Evolutionary conservation across 2,113 vertebrate species (phyloP).

Genomic region (Phylloscopus trochiloides): DNA sequence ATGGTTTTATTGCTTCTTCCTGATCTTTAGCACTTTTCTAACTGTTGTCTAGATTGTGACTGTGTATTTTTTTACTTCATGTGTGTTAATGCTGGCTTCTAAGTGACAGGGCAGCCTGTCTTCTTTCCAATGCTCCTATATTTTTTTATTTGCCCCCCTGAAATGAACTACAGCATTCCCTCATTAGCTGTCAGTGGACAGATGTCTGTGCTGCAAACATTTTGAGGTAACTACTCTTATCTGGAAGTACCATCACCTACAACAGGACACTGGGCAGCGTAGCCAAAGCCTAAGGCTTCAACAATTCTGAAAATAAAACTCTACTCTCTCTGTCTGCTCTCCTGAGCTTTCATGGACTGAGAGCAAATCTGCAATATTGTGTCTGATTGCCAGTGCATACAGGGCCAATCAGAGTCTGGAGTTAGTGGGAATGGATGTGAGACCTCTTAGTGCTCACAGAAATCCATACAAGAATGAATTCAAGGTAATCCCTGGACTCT

Average conservation of each 20-base stretch:
- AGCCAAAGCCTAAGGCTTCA: neutral
- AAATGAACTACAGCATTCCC: neutral
- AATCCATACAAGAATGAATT: neutral
- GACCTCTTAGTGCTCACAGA: neutral
- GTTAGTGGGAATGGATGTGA: neutral
- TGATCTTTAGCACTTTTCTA: neutral
- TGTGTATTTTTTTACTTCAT: neutral
- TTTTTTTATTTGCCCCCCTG: neutral
- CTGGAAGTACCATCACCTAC: neutral
- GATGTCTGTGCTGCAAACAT: neutral
- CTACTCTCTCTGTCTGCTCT: fast-evolving
- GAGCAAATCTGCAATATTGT: neutral
- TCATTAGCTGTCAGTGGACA: neutral
- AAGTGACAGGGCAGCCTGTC: neutral
- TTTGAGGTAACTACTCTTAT: neutral
- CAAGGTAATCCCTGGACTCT: neutral
- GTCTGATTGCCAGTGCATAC: neutral
- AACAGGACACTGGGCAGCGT: neutral
- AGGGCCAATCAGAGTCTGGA: neutral
- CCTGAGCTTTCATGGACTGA: neutral
- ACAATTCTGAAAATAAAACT: neutral
- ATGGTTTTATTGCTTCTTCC: neutral
- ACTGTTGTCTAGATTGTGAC: neutral
- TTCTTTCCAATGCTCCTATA: neutral
- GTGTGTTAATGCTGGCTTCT: neutral